Evolutionary conservation across 2,113 vertebrate species (phyloP), one percentile per base, ranked within the genome.

Genomic region (Sylvilagus bachmani): DNA sequence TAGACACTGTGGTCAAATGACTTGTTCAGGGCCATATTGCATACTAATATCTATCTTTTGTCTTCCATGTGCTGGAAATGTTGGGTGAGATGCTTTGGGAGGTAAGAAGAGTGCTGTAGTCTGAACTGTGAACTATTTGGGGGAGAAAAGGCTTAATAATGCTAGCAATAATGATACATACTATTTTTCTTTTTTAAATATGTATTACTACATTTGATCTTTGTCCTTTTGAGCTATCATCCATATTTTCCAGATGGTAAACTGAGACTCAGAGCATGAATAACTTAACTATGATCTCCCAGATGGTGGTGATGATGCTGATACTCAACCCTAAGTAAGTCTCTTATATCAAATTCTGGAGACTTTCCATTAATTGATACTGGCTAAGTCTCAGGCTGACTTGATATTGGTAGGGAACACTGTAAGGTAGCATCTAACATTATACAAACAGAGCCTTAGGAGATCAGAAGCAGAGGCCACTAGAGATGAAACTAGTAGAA

Each of bases 201-300:
- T 80, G 5, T 61, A 53, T 77, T 17, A 33, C 81, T 92, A 86
- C 16, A 92, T 71, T 95, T 92, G 33, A 90, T 75, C 10, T 94
- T 73, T 75, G 31, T 85, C 14, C 3, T 31, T 70, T 73, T 91
- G 81, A 10, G 4, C 36, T 62, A 62, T 84, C 86, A 44, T 61
- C 6, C 17, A n/a, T 38, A 88, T 91, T 93, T 85, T 86, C 27
- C 29, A 78, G 67, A 49, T 73, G 62, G 31, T 36, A 92, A 67
- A 69, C 25, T 69, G 24, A 81, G 85, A 14, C 36, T 77, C 74
- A n/a, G n/a, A 66, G 11, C 31, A 62, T 67, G 33, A 71, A 53
- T 92, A 14, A 44, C 27, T 81, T 73, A 79, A 49, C 44, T 78
- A 0, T 53, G 11, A 44, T 80, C 53, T 88, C 16, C 51, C 3